These are phyloP conservation scores for Apodemia zela DNA, from an alignment of 2,888 invertebrate genomes.

Conservation along the genomic window DNA sequence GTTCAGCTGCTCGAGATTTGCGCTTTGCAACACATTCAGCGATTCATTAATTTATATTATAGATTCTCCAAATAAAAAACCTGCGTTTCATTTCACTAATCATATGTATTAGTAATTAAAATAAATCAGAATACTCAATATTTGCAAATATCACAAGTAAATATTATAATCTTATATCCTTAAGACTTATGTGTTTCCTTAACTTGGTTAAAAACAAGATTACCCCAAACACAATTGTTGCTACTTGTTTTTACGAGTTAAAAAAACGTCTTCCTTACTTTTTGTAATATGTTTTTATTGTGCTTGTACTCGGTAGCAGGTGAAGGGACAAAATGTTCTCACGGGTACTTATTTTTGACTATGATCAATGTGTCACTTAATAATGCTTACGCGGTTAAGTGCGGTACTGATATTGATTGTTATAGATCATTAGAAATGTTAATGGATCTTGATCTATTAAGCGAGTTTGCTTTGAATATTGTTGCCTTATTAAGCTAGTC, in stretches of 20 bases:
- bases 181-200: background rate
- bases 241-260: slow-evolving; percentile 14
- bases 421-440: slow-evolving; percentile 8
- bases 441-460: slow-evolving; percentile 14
- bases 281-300: slow-evolving; percentile 50
- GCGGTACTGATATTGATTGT: slow-evolving; percentile 10
- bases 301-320: slow-evolving; percentile 51
- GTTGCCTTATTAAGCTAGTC: slow-evolving; percentile 2
- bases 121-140: no score
- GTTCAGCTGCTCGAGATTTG: no score
- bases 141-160: no score
- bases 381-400: slow-evolving; percentile 4
- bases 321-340: slow-evolving; percentile 56
- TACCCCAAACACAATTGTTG: slow-evolving; percentile 11
- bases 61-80: no score
- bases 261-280: slow-evolving; percentile 33
- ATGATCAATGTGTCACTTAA: slow-evolving; percentile 19
- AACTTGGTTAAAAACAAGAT: background rate
- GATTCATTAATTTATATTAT: no score
- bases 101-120: no score
- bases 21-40: no score
- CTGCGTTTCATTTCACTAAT: no score
- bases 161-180: background rate
- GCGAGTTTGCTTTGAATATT: slow-evolving; percentile 11
- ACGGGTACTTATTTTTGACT: slow-evolving; percentile 38